Evolutionary conservation across 2,797 vertebrate species (phyloP).

Genomic region (Vultur gryphus): DNA sequence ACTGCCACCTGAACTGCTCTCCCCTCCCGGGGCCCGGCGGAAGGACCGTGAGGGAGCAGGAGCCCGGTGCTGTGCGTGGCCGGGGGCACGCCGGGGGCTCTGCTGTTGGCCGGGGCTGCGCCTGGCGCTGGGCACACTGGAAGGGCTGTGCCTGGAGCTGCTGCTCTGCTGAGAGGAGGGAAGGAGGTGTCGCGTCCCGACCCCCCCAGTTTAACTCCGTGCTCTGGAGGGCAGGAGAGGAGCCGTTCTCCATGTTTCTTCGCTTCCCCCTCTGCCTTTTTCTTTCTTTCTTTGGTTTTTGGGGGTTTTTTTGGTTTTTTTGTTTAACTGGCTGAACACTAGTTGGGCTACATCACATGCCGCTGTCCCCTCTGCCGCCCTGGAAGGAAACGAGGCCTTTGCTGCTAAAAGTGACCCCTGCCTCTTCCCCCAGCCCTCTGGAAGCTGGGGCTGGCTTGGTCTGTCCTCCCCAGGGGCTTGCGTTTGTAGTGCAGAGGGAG

Average conservation of each 20-base stretch:
- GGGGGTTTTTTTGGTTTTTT: no score
- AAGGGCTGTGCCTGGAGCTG: conserved; percentile 4
- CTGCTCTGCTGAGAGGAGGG: neutral
- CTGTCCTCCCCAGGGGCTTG: neutral
- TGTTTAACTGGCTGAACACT: neutral
- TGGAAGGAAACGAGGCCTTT: neutral
- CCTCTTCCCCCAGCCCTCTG: neutral
- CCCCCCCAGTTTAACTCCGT: neutral
- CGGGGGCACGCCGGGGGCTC: neutral
- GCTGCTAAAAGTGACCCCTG: conserved; percentile 9
- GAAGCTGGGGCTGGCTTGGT: neutral
- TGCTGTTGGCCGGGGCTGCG: neutral
- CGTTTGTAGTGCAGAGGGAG: neutral
- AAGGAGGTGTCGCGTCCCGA: neutral
- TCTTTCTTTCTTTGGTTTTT: neutral
- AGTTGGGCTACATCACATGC: neutral
- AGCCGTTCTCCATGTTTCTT: neutral
- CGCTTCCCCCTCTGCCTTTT: neutral
- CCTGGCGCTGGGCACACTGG: neutral
- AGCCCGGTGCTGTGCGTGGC: neutral
- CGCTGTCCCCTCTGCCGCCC: neutral
- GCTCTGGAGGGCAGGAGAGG: neutral
- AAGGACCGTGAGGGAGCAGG: neutral
- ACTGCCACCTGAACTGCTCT: conserved; percentile 1
- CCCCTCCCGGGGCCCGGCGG: neutral